phyloP scores from a whole-genome alignment of 2,888 invertebrate genomes.

The Lasioglossum leucozonium region DNA sequence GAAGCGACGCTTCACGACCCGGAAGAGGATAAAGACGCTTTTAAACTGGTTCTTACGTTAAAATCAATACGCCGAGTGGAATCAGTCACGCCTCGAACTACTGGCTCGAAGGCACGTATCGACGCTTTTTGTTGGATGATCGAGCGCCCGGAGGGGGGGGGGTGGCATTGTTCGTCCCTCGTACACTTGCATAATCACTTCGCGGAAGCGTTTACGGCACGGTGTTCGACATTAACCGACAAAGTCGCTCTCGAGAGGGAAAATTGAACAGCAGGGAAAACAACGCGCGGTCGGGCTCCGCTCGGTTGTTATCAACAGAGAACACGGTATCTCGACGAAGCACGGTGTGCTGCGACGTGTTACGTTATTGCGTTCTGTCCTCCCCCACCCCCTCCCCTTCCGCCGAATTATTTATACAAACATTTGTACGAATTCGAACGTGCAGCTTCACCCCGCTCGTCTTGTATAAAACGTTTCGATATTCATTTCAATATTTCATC shows the following conservation, averaged over 20 bases:
- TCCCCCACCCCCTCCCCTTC: too few species aligned
- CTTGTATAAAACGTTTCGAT: too few species aligned
- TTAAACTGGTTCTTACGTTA: slow-evolving; percentile 51
- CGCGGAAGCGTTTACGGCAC: slow-evolving; percentile 7
- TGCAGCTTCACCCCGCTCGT: too few species aligned
- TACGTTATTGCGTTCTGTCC: not conserved
- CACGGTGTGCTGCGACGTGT: not conserved
- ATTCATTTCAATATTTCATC: too few species aligned
- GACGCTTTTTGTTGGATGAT: slow-evolving; percentile 43
- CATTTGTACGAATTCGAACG: not conserved
- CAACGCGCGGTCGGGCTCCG: not conserved
- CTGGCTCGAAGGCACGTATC: slow-evolving; percentile 53
- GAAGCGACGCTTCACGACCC: slow-evolving; percentile 35
- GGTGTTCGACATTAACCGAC: not conserved
- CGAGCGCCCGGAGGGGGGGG: not conserved
- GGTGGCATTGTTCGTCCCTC: slow-evolving; percentile 38
- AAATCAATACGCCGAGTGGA: slow-evolving; percentile 56
- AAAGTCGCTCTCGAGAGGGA: slow-evolving; percentile 1
- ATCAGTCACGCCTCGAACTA: slow-evolving; percentile 45
- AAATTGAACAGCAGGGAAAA: not conserved
- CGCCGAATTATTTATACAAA: not conserved
- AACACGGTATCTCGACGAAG: not conserved
- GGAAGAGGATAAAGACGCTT: slow-evolving; percentile 47
- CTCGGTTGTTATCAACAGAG: not conserved
- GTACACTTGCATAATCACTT: slow-evolving; percentile 21